Base-by-base conservation (phyloP, 2,113 vertebrate species). In the Toxostoma redivivum region DNA sequence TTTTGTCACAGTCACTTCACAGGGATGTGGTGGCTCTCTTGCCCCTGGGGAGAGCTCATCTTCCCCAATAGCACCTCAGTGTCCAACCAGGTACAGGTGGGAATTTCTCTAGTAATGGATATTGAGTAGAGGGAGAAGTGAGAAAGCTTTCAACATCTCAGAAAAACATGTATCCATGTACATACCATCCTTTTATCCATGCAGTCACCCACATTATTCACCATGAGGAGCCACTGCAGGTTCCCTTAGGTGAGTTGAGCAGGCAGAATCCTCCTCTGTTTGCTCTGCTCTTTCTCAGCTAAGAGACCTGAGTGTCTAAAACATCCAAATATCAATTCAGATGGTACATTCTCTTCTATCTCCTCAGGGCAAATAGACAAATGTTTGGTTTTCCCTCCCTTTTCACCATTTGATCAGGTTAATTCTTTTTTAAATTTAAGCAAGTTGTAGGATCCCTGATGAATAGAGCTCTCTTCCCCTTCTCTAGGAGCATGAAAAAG, bases 381-480 rank as follows among this genome's bases (percentile, higher is more conserved):
- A 90, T 71, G 83, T 96, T 95, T 83, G 76, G 71, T 81, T 93
- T 88, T 83, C 53, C 37, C 14, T 91, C 40, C 10, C 37, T 79
- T 92, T 86, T 74, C 79, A 67, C 20, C 54, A 78, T 71, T 87
- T 88, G 15, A 77, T 69, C 47, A 67, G 30, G 48, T 81, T 71
- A 78, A 33, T 69, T 74, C 12, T 45, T 92, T 81, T 70, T 62
- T 10, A 4, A 27, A 60, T 70, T 79, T 71, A 86, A 86, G 53
- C 19, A 86, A 77, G 60, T 18, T 62, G 35, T 23, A 93, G n/a
- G 72, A 92, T 78, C 28, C 47, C 57, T 61, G 40, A 77, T 48
- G 47, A 87, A 50, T 65, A 87, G 61, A 85, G 38, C 14, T 74
- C 53, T 67, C 65, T 60, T 12, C 16, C 8, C 15, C 27, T 56